A percentile compares a stretch with the other conserved stretches of the same genome.
Evolutionary conservation across 2,797 vertebrate species (phyloP).

Genomic region (Echeneis naucrates): DNA sequence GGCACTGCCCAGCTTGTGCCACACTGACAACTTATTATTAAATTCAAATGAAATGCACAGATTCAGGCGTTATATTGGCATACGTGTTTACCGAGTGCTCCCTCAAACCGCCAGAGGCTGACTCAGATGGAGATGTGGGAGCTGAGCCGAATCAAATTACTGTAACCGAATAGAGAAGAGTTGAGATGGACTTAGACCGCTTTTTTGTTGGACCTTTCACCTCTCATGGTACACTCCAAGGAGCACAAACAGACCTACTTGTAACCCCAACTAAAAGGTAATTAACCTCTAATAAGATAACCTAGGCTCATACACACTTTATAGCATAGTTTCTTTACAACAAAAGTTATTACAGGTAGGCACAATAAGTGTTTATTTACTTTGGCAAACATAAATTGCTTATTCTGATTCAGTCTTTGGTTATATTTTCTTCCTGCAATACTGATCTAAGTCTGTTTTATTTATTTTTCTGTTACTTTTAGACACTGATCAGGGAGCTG

Average conservation of each 20-base stretch:
- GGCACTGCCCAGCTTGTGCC: conserved; percentile 28
- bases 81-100: conserved; percentile 18
- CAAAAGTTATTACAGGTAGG: neutral
- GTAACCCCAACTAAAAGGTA: neutral
- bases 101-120: conserved; percentile 26
- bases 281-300: neutral
- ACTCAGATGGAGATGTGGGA: conserved; percentile 24
- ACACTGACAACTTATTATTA: conserved; percentile 65
- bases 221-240: too few species aligned
- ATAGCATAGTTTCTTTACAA: neutral
- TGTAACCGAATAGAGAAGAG: conserved; percentile 19
- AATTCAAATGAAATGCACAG: conserved; percentile 58
- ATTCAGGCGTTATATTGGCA: conserved; percentile 47
- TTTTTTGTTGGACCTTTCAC: too few species aligned
- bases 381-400: neutral
- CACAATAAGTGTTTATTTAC: neutral
- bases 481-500: conserved; percentile 8
- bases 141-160: conserved; percentile 39
- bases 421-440: neutral
- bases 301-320: neutral
- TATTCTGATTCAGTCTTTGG: neutral
- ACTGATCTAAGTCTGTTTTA: neutral
- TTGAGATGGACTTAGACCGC: conserved; percentile 9
- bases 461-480: conserved; percentile 21
- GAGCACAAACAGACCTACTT: too few species aligned